Percentiles rank a stretch among this genome's conserved stretches.
These are phyloP conservation scores for Temnothorax ravouxi DNA, from an alignment of 2,888 invertebrate species.

Conservation along the genomic window DNA sequence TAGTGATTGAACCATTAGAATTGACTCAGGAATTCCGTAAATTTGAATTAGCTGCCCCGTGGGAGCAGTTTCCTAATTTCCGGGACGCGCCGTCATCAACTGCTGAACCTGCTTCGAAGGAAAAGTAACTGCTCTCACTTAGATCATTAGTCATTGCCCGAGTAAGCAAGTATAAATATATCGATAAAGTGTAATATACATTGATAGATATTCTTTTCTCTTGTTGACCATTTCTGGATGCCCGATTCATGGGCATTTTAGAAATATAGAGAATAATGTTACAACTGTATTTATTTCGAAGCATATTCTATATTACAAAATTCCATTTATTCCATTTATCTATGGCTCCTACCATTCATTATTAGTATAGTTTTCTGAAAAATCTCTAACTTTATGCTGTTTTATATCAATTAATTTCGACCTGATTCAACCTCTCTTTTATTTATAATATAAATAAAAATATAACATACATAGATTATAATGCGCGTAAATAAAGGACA, in stretches of 20 bases:
- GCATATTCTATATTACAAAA: neutral
- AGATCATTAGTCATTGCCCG: neutral
- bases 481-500: neutral
- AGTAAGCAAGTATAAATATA: constrained; percentile 31
- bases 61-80: constrained; percentile 99
- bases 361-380: neutral
- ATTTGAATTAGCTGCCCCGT: constrained; percentile 98
- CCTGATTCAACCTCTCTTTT: neutral
- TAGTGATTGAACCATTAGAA: constrained; percentile 98
- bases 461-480: constrained; percentile 14
- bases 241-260: neutral
- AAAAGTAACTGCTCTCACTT: constrained; percentile 67
- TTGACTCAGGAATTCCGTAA: constrained; percentile 99
- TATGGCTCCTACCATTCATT: neutral
- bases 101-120: constrained; percentile 87
- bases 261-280: constrained; percentile 29
- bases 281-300: constrained; percentile 31
- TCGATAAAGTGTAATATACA: constrained; percentile 25
- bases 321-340: neutral
- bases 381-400: neutral
- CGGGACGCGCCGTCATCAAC: constrained; percentile 90
- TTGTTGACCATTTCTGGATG: constrained; percentile 8
- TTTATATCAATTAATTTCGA: constrained; percentile 10
- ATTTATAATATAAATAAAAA: constrained; percentile 1
- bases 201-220: constrained; percentile 9